Percentiles rank a stretch among this genome's conserved stretches.
phyloP scores from a whole-genome alignment of 35 echinoderm and acorn worm species.

The Diadema setosum region DNA sequence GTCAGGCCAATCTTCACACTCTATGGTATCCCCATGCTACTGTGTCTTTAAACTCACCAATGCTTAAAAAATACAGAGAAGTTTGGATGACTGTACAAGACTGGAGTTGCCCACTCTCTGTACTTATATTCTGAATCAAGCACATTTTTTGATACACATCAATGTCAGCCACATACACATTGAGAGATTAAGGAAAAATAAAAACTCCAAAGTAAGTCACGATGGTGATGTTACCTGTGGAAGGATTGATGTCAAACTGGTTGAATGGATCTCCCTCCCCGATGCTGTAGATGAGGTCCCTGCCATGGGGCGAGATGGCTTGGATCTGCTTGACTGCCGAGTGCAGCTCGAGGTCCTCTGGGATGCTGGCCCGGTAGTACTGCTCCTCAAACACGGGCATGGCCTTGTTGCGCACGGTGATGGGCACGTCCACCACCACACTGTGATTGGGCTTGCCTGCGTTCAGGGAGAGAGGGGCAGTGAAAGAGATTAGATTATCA shows the following conservation, averaged over 20 bases:
- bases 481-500: neutral
- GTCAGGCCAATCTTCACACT: too few species aligned
- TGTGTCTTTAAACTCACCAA: too few species aligned
- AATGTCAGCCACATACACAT: too few species aligned
- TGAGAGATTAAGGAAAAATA: too few species aligned
- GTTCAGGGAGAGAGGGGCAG: neutral
- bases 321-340: conserved; percentile 84
- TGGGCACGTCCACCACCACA: conserved; percentile 67
- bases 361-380: conserved; percentile 76
- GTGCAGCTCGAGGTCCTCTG: conserved; percentile 73
- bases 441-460: conserved; percentile 72
- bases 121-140: too few species aligned
- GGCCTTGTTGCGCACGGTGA: conserved; percentile 95
- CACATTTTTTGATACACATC: too few species aligned
- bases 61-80: too few species aligned
- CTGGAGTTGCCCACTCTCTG: too few species aligned
- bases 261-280: conserved; percentile 75
- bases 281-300: conserved; percentile 96
- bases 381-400: conserved; percentile 93
- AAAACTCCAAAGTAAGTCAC: neutral
- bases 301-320: conserved; percentile 79
- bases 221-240: conserved; percentile 53
- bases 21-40: too few species aligned
- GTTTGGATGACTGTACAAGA: too few species aligned
- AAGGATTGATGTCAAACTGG: conserved; percentile 90